Conservation (phyloP, 2,113 vertebrate genomes). For the Cavia porcellus region DNA sequence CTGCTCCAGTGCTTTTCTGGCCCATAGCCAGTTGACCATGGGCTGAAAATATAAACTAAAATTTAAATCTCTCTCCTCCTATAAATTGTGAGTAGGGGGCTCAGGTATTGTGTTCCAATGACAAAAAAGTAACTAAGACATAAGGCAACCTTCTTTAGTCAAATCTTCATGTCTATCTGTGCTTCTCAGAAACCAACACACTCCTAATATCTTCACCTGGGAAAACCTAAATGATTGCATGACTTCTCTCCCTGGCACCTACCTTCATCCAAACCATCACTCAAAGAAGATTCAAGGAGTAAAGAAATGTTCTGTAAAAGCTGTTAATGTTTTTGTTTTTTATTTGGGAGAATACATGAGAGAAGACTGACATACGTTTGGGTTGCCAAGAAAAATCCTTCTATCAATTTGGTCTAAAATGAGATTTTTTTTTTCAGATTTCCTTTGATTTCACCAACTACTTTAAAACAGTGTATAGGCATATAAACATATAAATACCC, state of each 20-base stretch:
- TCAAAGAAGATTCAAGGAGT: background rate
- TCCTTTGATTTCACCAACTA: background rate
- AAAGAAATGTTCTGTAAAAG: background rate
- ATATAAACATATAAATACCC: background rate
- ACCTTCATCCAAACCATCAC: background rate
- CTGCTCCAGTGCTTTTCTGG: background rate
- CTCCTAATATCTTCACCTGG: background rate
- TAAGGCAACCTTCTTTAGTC: background rate
- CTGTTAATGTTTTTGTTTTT: background rate
- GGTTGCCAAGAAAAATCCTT: constrained; percentile 23
- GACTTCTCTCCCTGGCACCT: background rate
- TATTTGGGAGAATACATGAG: background rate
- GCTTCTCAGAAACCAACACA: background rate
- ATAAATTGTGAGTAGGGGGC: background rate
- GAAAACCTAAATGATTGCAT: background rate
- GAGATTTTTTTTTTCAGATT: constrained; percentile 9
- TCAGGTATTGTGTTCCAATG: background rate
- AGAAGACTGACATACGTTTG: background rate
- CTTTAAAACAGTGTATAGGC: background rate
- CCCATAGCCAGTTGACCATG: background rate
- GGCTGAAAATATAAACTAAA: background rate
- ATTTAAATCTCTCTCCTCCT: background rate
- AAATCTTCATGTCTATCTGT: background rate
- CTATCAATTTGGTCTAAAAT: background rate
- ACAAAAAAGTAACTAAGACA: background rate